phyloP scores from a whole-genome alignment of 2,797 vertebrate species.

The Megalops cyprinoides region DNA sequence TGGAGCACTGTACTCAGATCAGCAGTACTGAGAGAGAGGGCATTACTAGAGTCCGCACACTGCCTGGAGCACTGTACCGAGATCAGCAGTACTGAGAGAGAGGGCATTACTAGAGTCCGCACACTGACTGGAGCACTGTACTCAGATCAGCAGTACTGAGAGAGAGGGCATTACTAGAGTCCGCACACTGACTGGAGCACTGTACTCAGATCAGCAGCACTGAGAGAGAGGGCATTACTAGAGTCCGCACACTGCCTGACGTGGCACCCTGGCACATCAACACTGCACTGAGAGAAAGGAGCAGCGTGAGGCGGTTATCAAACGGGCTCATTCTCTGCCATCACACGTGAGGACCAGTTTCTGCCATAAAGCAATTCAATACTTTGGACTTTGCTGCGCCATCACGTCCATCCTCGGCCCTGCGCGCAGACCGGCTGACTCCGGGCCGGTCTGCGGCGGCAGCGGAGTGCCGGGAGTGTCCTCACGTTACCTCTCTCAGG shows the following conservation, averaged over 20 bases:
- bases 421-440: background rate
- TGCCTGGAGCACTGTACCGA: background rate
- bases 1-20: background rate
- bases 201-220: too few relatives aligned
- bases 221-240: conserved; percentile 43
- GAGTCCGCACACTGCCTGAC: background rate
- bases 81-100: background rate
- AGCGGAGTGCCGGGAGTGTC: too few relatives aligned
- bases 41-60: too few relatives aligned
- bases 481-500: background rate
- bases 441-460: background rate
- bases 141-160: background rate
- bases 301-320: too few relatives aligned
- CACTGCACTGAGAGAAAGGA: background rate
- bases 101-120: background rate
- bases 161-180: too few relatives aligned
- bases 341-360: background rate
- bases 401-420: background rate
- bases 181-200: too few relatives aligned
- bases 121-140: background rate
- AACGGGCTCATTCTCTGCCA: background rate
- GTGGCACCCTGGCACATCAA: background rate
- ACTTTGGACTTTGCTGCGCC: conserved; percentile 14
- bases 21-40: background rate
- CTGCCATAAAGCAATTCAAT: conserved; percentile 23